phyloP scores from a whole-genome alignment of 1,140 invertebrate genomes.

The Bombus huntii region DNA sequence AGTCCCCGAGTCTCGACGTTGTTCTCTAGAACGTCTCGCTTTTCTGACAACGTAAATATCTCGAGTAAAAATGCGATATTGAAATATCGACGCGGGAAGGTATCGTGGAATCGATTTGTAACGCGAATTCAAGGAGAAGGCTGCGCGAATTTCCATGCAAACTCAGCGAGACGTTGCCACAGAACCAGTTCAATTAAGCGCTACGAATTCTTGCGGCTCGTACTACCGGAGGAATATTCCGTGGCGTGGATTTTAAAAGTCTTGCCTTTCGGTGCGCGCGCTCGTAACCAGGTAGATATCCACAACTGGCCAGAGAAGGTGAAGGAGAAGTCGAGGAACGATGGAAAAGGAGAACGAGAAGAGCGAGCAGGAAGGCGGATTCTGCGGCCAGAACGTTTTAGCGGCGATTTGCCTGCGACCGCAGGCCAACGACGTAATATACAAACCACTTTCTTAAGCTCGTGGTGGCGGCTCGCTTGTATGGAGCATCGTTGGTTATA shows the following conservation, averaged over 20 bases:
- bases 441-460: constrained; percentile 78
- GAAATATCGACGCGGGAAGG: not conserved
- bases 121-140: not conserved
- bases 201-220: constrained; percentile 46
- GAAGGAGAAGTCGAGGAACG: not conserved
- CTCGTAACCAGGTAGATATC: constrained; percentile 46
- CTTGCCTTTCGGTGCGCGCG: constrained; percentile 38
- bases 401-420: constrained; percentile 79
- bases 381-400: constrained; percentile 78
- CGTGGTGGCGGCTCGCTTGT: constrained; percentile 63
- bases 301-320: constrained; percentile 17
- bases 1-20: not conserved
- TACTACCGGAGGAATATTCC: constrained; percentile 41
- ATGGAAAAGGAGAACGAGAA: not conserved
- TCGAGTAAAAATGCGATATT: not conserved
- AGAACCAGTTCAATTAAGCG: constrained; percentile 51
- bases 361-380: constrained; percentile 31
- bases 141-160: constrained; percentile 2
- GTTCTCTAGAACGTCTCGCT: not conserved
- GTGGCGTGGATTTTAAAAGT: constrained; percentile 6
- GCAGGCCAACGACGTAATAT: constrained; percentile 78
- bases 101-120: constrained; percentile 10
- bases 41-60: not conserved
- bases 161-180: not conserved
- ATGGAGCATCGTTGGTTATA: constrained; percentile 62